Evolutionary conservation across 2,797 vertebrate species (phyloP), one percentile per base, ranked within the genome.

Genomic region (Phoebastria nigripes): DNA sequence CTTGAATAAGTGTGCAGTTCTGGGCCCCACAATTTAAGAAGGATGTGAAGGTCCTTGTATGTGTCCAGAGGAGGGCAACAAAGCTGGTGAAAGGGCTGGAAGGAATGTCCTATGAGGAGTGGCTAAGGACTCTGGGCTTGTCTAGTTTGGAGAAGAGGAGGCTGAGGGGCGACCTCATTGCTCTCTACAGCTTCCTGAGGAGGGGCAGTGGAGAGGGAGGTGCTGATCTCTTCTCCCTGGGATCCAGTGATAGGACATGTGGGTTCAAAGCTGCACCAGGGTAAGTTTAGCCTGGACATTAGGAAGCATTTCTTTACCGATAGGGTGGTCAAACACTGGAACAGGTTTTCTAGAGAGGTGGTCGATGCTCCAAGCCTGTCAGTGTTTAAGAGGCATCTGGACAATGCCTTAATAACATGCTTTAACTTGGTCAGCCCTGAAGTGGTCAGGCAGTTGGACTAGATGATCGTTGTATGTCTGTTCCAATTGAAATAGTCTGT

Each of bases 201-300:
- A 61, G 59, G 59, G 25, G 8, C 19, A 1, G 8, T 39, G 37
- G 59, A 39, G 59, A 28, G 37, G 59, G 37, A 59, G 37, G 58
- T 37, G 59, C 37, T 61, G 59, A 28, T 4, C 16, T 61, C 59
- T 39, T 61, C 11, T 39, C 37, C 59, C 25, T 28, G 37, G 37
- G 8, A 61, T 39, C 26, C 25, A 28, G 25, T 6, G 17, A 39
- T 19, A 13, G 8, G 17, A 37, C 2, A 0, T 4, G 6, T 12
- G 58, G 59, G n/a, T 58, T 58, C 56, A 58, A 5, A 61, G 17
- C 17, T 28, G 37, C 5, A 4, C 59, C 25, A 39, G 17, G 17
- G 37, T 17, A 39, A 26, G 26, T 28, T 28, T 13, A 28, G 25
- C 2, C 59, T 39, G 35, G 37, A 26, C 15, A 26, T 59, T 4